Percentiles rank a stretch among this genome's conserved stretches.
Evolutionary conservation across 2,113 vertebrate genomes (phyloP).

Genomic region (Hippocampus abdominalis): DNA sequence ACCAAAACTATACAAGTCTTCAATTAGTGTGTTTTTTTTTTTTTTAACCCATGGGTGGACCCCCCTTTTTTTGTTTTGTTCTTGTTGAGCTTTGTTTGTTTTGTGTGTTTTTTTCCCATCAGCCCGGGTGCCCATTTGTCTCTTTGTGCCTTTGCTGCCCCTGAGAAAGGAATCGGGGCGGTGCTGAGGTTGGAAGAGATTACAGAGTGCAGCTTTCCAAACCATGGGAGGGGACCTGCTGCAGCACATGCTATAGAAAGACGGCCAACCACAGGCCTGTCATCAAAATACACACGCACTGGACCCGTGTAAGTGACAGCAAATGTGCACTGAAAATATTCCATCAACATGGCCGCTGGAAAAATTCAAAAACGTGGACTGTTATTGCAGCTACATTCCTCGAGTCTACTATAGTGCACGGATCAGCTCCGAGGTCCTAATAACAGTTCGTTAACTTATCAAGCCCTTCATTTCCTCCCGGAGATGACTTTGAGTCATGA

Average conservation of each 20-base stretch:
- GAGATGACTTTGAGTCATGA: background rate
- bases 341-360: no score
- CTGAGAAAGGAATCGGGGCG: conserved; percentile 56
- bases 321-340: background rate
- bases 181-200: conserved; percentile 54
- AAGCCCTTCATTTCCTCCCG: background rate
- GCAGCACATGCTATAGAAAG: conserved; percentile 57
- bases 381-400: background rate
- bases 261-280: conserved; percentile 49
- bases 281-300: conserved; percentile 39
- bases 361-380: background rate
- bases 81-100: conserved; percentile 4
- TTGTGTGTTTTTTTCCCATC: conserved; percentile 9
- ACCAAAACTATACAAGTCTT: background rate
- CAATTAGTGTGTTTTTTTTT: background rate
- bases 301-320: background rate
- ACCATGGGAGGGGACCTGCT: conserved; percentile 55
- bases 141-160: conserved; percentile 35
- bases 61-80: conserved; percentile 14
- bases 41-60: background rate
- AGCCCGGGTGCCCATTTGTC: conserved; percentile 31
- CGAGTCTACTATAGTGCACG: background rate
- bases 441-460: conserved; percentile 1
- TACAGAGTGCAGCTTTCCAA: conserved; percentile 49
- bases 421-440: background rate